Evolutionary conservation across 2,888 invertebrate species (phyloP).

Genomic region (Scotopteryx bipunctaria): DNA sequence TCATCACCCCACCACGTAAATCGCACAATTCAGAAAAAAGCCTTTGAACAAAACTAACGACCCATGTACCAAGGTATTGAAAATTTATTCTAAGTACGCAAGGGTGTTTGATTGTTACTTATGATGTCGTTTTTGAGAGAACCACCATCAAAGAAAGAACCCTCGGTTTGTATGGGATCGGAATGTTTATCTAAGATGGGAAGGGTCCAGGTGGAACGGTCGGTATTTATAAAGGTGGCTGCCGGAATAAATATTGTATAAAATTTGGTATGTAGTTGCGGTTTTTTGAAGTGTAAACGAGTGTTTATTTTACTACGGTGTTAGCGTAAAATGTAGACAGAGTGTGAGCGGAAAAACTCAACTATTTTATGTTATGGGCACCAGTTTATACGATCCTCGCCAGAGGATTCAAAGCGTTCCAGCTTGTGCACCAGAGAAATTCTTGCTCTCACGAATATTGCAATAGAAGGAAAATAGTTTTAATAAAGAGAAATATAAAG

Average conservation of each 20-base stretch:
- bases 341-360: slow-evolving; percentile 40
- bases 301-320: slow-evolving; percentile 70
- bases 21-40: slow-evolving; percentile 53
- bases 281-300: slow-evolving; percentile 71
- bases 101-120: slow-evolving; percentile 73
- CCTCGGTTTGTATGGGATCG: slow-evolving; percentile 16
- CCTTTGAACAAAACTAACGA: slow-evolving; percentile 76
- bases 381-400: too few relatives aligned
- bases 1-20: slow-evolving; percentile 51
- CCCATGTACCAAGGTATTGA: slow-evolving; percentile 69
- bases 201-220: slow-evolving; percentile 46
- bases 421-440: too few relatives aligned
- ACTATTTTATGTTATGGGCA: slow-evolving; percentile 1
- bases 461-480: slow-evolving; percentile 5
- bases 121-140: slow-evolving; percentile 61
- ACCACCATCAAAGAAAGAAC: slow-evolving; percentile 52
- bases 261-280: slow-evolving; percentile 64
- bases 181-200: slow-evolving; percentile 20
- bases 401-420: too few relatives aligned
- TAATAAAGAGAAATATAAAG: slow-evolving; percentile 2
- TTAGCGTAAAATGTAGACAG: slow-evolving; percentile 64
- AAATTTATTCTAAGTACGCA: slow-evolving; percentile 80
- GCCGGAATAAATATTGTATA: slow-evolving; percentile 60
- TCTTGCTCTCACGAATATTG: too few relatives aligned
- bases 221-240: slow-evolving; percentile 50